Evolutionary conservation across 2,888 invertebrate genomes (phyloP).

Genomic region (Drosophila borborema): DNA sequence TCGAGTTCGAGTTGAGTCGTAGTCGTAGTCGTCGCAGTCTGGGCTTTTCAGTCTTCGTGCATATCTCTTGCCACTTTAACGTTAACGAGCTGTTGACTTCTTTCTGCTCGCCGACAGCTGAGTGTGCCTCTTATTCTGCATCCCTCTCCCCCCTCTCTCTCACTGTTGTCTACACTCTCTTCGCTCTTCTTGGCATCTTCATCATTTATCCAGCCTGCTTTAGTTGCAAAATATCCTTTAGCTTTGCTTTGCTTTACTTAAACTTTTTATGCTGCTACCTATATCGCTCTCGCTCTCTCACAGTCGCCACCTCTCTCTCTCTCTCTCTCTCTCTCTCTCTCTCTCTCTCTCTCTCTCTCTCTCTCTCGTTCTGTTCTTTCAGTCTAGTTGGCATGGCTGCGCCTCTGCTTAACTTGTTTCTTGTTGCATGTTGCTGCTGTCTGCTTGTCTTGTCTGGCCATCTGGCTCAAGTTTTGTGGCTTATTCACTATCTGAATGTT

Average conservation of each 20-base stretch:
- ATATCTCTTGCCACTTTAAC: slow-evolving; percentile 81
- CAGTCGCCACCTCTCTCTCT: neutral
- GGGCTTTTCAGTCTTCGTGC: slow-evolving; percentile 52
- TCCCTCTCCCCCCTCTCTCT: neutral
- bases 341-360: slow-evolving; percentile 4
- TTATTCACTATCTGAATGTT: slow-evolving; percentile 47
- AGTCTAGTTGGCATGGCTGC: slow-evolving; percentile 57
- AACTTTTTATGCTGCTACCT: slow-evolving; percentile 1
- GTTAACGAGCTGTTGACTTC: slow-evolving; percentile 82
- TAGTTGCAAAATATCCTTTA: slow-evolving; percentile 45
- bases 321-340: slow-evolving; percentile 9
- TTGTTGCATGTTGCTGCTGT: slow-evolving; percentile 8
- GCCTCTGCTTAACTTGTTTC: slow-evolving; percentile 5
- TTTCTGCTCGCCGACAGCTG: slow-evolving; percentile 74
- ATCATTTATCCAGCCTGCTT: slow-evolving; percentile 48
- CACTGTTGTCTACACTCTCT: slow-evolving; percentile 2
- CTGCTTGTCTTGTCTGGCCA: slow-evolving; percentile 38
- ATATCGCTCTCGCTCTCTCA: slow-evolving; percentile 6
- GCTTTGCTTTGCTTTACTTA: slow-evolving; percentile 19
- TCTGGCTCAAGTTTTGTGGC: slow-evolving; percentile 33
- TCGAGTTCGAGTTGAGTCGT: slow-evolving; percentile 18
- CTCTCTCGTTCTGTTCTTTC: slow-evolving; percentile 25
- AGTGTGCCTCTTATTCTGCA: slow-evolving; percentile 51
- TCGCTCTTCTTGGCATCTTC: slow-evolving; percentile 49
- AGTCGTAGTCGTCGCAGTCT: slow-evolving; percentile 21